Percentiles rank a stretch among this genome's conserved stretches.
Conservation (phyloP, 1,140 invertebrate species). For the Idris sp. region DNA sequence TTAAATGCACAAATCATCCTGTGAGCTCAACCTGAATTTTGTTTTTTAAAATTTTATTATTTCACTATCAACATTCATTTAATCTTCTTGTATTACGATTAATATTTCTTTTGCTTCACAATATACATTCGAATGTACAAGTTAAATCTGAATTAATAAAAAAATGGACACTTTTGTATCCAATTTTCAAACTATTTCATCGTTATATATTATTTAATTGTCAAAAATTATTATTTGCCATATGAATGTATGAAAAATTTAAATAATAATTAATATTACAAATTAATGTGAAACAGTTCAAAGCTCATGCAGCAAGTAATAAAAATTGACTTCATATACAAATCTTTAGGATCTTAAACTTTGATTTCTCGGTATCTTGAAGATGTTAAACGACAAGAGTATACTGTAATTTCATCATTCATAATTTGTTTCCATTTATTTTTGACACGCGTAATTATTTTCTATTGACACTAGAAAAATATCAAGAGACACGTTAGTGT, state of each 20-base stretch:
- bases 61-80: slow-evolving; percentile 42
- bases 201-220: slow-evolving; percentile 1
- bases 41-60: not conserved
- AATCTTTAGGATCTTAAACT: slow-evolving; percentile 25
- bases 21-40: slow-evolving; percentile 11
- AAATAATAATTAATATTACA: too few relatives aligned
- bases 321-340: slow-evolving; percentile 13
- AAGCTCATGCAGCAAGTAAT: slow-evolving; percentile 12
- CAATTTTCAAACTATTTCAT: slow-evolving; percentile 29
- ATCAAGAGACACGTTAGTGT: slow-evolving; percentile 29
- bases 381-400: slow-evolving; percentile 30
- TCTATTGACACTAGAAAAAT: slow-evolving; percentile 36
- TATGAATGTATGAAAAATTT: too few relatives aligned
- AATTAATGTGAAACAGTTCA: too few relatives aligned
- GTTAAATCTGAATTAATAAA: slow-evolving; percentile 47
- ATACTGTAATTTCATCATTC: slow-evolving; percentile 19
- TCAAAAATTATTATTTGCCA: slow-evolving; percentile 23
- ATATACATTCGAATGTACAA: slow-evolving; percentile 44
- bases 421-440: slow-evolving; percentile 6
- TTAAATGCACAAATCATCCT: slow-evolving; percentile 23
- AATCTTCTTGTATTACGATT: slow-evolving; percentile 18
- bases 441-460: slow-evolving; percentile 31
- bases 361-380: slow-evolving; percentile 37
- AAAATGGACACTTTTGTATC: slow-evolving; percentile 26
- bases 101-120: slow-evolving; percentile 25